Evolutionary conservation across 92 coral and sea anemone genomes (phyloP), one percentile per base, ranked within the genome.

Genomic region (Palythoa caribaeorum): DNA sequence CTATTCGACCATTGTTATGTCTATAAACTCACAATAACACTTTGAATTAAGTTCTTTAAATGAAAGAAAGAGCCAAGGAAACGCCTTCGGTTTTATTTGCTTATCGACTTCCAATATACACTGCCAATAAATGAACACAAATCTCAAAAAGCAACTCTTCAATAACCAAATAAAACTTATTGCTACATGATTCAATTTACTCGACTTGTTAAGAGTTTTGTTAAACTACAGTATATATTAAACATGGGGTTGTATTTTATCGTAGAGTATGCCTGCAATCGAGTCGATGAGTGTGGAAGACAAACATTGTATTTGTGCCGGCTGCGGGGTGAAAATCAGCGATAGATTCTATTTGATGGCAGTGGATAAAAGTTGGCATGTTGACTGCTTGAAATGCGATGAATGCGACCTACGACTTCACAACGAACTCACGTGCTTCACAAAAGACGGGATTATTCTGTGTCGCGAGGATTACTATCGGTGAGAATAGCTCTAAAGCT

Each of bases 341-440:
- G 99, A 97, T 71, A 96, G 98, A 48, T 97, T 90, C 76, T 97
- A 94, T 90, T 72, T 97, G 71, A 86, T 97, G 94, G 99, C 98
- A 20, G 98, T 96, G 12, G 98, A 95, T 44, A 87, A 92, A 38
- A 92, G 92, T 52, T 97, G 99, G 99, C 99, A 97, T 39, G 90
- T 89, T 0, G 96, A 97, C 66, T 97, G 99, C 78, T 78, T 97
- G 83, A 97, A 95, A 85, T 97, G 99, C 89, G 92, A 86, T 66
- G 98, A 97, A 77, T 97, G 99, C 59, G 93, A 92, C 52, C 76
- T 91, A 16, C 89, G 95, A 17, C 96, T 97, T 48, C 98, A 95
- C 84, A 94, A 93, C 88, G 99, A 97, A 62, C 90, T 95, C 21
- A 97, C 98, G 7, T 97, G 99, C 39, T 97, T 97, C 66, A 94